phyloP scores from a whole-genome alignment of 2,888 invertebrate genomes.

The Apotomis capreana region DNA sequence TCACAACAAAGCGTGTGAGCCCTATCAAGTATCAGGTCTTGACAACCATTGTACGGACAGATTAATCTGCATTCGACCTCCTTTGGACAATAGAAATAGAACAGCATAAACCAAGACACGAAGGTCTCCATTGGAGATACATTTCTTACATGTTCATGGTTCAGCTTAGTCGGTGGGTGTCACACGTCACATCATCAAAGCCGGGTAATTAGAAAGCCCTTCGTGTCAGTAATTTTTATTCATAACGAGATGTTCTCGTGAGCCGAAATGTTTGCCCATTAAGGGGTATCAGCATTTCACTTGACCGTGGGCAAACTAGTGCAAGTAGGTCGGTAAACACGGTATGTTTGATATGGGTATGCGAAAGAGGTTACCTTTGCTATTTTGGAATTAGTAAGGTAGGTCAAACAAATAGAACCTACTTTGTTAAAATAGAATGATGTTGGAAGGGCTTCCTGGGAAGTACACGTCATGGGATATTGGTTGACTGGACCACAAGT shows the following conservation, averaged over 20 bases:
- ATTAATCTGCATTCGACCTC: conserved; percentile 41
- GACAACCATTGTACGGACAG: conserved; percentile 35
- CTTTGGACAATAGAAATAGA: conserved; percentile 32
- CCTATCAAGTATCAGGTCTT: conserved; percentile 29
- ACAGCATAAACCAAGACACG: conserved; percentile 14
- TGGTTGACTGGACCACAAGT: no score
- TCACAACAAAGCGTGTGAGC: conserved; percentile 32
- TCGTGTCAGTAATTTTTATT: conserved; percentile 48
- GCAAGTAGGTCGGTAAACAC: conserved; percentile 39
- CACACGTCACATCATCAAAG: conserved; percentile 50
- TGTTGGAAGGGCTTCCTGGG: no score
- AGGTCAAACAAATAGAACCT: background rate
- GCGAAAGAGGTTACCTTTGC: background rate
- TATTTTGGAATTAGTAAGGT: background rate
- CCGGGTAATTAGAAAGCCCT: conserved; percentile 65
- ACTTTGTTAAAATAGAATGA: no score
- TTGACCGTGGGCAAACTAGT: conserved; percentile 36
- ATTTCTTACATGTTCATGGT: background rate
- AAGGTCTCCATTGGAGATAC: conserved; percentile 10
- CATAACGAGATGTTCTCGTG: conserved; percentile 64
- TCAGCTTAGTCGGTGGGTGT: conserved; percentile 17
- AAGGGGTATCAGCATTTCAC: conserved; percentile 40
- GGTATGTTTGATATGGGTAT: conserved; percentile 14
- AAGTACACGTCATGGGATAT: no score
- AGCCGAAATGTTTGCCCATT: conserved; percentile 54